Evolutionary conservation across 2,113 vertebrate genomes (phyloP).

Genomic region (Spizaetus ornatus): DNA sequence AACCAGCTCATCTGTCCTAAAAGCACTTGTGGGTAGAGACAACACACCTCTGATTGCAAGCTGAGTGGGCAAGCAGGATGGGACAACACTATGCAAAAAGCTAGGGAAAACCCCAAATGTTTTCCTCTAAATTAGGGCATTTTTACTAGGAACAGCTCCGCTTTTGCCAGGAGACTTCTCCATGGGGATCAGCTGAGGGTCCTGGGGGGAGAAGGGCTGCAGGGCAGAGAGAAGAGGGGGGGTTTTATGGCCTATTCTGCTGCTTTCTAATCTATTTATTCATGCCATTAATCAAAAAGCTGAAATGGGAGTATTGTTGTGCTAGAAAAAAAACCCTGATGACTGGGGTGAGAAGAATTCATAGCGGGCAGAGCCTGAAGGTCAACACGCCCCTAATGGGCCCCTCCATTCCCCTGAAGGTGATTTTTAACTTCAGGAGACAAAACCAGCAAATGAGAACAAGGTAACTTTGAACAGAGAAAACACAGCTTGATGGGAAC

Average conservation of each 20-base stretch:
- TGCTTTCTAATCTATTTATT: constrained; percentile 22
- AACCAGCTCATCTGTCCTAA: not conserved
- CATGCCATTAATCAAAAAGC: constrained; percentile 9
- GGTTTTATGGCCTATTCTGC: not conserved
- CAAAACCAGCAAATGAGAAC: not conserved
- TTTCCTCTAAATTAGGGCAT: not conserved
- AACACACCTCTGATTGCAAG: not conserved
- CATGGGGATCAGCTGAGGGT: not conserved
- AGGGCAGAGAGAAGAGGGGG: not conserved
- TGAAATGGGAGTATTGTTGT: not conserved
- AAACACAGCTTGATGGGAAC: not conserved
- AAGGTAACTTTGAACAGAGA: not conserved
- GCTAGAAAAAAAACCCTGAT: not conserved
- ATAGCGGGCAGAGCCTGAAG: not conserved
- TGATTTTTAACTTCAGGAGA: constrained; percentile 1
- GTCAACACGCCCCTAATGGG: not conserved
- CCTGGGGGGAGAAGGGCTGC: not conserved
- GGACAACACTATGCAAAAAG: not conserved
- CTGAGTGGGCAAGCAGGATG: not conserved
- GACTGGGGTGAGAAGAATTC: constrained; percentile 1
- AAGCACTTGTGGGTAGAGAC: not conserved
- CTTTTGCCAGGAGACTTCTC: not conserved
- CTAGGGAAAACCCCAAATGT: fast-evolving
- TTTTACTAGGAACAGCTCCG: not conserved
- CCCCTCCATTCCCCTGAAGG: not conserved